A percentile compares a stretch with the other conserved stretches of the same genome.
Evolutionary conservation across 2,113 vertebrate genomes (phyloP).

Genomic region (Cochlearius cochlearius): DNA sequence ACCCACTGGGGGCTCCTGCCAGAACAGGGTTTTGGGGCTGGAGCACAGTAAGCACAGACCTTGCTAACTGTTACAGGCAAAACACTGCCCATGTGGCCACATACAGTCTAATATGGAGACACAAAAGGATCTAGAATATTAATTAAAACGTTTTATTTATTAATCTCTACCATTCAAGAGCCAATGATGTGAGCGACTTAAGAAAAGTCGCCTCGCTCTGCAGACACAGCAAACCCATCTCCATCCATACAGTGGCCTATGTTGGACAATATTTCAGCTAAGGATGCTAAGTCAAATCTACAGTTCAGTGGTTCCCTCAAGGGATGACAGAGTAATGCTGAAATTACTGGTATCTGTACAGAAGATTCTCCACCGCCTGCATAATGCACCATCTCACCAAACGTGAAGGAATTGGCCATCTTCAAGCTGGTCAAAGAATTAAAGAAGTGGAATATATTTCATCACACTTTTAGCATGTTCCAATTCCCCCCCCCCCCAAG

Average conservation of each 20-base stretch:
- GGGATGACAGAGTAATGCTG: conserved; percentile 22
- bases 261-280: conserved; percentile 26
- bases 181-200: conserved; percentile 30
- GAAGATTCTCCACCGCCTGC: neutral
- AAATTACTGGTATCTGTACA: conserved; percentile 22
- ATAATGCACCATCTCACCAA: neutral
- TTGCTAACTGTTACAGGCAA: neutral
- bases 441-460: neutral
- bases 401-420: neutral
- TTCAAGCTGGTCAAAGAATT: neutral
- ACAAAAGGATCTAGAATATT: neutral
- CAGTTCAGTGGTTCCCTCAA: conserved; percentile 44
- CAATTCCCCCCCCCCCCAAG: neutral
- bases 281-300: conserved; percentile 48
- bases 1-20: neutral
- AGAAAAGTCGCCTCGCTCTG: neutral
- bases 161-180: conserved; percentile 11
- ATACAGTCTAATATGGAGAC: neutral
- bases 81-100: neutral
- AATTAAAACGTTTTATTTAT: conserved; percentile 28
- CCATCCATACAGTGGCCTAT: neutral
- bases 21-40: neutral
- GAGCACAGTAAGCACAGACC: neutral
- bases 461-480: neutral
- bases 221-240: conserved; percentile 25